These are phyloP conservation scores for Oscheius sp. DNA, from an alignment of 2,888 invertebrate species.

Conservation along the genomic window DNA sequence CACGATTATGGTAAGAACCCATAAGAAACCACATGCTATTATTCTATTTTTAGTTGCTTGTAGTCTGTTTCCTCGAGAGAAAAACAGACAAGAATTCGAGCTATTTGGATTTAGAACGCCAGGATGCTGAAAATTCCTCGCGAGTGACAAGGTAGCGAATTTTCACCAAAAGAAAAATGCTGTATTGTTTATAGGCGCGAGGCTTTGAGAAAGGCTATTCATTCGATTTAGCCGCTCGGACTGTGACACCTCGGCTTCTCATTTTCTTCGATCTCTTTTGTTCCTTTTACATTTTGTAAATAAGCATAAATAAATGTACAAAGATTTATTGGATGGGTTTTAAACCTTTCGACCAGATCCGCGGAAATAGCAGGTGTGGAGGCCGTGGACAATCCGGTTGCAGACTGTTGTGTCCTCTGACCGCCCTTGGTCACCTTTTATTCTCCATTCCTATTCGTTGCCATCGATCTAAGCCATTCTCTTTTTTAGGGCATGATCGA, in stretches of 20 bases:
- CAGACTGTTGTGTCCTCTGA: not conserved
- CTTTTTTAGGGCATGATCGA: conserved; percentile 2
- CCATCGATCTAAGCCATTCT: not conserved
- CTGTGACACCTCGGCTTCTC: not conserved
- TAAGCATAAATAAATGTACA: too few relatives aligned
- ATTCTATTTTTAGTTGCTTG: not conserved
- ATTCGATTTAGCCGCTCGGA: conserved; percentile 7
- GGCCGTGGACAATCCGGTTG: conserved; percentile 12
- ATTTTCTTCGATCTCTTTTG: not conserved
- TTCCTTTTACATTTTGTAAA: too few relatives aligned
- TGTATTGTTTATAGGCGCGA: not conserved
- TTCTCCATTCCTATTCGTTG: not conserved
- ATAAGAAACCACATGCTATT: not conserved
- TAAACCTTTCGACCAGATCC: too few relatives aligned
- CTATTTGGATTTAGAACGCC: not conserved
- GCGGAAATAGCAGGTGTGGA: conserved; percentile 5
- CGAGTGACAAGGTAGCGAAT: not conserved
- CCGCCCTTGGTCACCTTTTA: conserved; percentile 6
- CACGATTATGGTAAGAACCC: not conserved
- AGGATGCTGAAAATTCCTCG: not conserved
- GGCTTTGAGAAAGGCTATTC: conserved; percentile 7
- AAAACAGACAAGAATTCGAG: not conserved
- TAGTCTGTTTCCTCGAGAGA: not conserved
- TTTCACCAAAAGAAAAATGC: not conserved
- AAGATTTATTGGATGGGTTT: too few relatives aligned